Evolutionary conservation across 2,113 vertebrate genomes (phyloP).

Genomic region (Antechinus flavipes): DNA sequence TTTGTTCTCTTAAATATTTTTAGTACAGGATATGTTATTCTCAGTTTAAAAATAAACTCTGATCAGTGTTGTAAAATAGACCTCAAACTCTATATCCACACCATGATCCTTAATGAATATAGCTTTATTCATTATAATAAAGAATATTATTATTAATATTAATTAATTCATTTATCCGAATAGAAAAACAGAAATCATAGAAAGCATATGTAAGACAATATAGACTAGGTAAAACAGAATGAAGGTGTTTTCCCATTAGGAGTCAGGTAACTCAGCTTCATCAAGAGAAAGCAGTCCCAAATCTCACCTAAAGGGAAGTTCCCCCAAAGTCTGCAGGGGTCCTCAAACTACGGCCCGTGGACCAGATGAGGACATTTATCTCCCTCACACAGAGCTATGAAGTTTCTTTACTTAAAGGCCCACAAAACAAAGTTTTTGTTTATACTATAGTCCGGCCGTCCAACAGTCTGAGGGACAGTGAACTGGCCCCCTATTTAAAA

Average conservation of each 20-base stretch:
- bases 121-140: too few relatives aligned
- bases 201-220: background rate
- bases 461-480: too few relatives aligned
- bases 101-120: background rate
- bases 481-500: too few relatives aligned
- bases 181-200: background rate
- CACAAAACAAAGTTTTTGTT: too few relatives aligned
- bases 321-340: background rate
- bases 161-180: background rate
- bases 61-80: background rate
- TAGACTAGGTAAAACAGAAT: background rate
- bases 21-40: background rate
- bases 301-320: background rate
- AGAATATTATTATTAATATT: too few relatives aligned
- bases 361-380: too few relatives aligned
- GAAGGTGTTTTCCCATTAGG: background rate
- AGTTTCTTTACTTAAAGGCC: too few relatives aligned
- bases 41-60: background rate
- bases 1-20: background rate
- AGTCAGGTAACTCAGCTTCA: background rate
- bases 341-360: too few relatives aligned
- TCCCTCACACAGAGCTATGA: too few relatives aligned
- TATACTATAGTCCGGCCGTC: too few relatives aligned
- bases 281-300: background rate
- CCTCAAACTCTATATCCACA: background rate